Evolutionary conservation across 1,140 invertebrate genomes (phyloP), one percentile per base, ranked within the genome.

Genomic region (Heliothis virescens): DNA sequence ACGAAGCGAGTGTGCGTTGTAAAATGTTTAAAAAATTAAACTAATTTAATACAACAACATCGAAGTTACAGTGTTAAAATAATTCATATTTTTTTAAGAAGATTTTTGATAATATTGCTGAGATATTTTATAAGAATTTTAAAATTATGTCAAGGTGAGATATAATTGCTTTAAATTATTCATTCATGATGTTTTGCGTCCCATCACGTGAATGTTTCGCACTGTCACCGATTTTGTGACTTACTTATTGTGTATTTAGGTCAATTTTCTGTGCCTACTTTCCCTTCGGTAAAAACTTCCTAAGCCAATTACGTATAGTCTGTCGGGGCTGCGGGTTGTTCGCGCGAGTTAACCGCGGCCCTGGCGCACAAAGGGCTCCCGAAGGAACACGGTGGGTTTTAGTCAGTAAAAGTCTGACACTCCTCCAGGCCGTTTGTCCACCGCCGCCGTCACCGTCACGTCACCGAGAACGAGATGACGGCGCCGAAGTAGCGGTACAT

Each of bases 61-160:
- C 0, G 15, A 21, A 29, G 21, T 52, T 1, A 69, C 13, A 52
- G 12, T 0, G 13, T 0, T 9, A 13, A 53, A 15, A 41, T 26
- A 21, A 13, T 29, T 52, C 21, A 48, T n/a, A 15, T 69, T 52
- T 53, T 53, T 69, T 5, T 50, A 18, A 29, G 26, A n/a, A 65
- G 11, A 16, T 53, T 69, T 34, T 34, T 34, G 34, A 3, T 53
- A 18, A 29, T 3, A 15, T 1, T 2, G 1, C 48, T 29, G 65
- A 47, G 47, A 9, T 52, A 26, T 52, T 13, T 69, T 1, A 15
- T 2, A n/a, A n/a, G 11, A 29, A 21, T 12, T 50, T 41, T 3
- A 34, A 16, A 72, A 57, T 10, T 18, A 72, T 72, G 69, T 72
- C 69, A 72, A 72, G 69, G 69, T 72, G 12, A 72, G 69, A 16